Percentiles rank a stretch among this genome's conserved stretches.
phyloP scores from a whole-genome alignment of 1,140 invertebrate genomes.

The Arctopsyche grandis region DNA sequence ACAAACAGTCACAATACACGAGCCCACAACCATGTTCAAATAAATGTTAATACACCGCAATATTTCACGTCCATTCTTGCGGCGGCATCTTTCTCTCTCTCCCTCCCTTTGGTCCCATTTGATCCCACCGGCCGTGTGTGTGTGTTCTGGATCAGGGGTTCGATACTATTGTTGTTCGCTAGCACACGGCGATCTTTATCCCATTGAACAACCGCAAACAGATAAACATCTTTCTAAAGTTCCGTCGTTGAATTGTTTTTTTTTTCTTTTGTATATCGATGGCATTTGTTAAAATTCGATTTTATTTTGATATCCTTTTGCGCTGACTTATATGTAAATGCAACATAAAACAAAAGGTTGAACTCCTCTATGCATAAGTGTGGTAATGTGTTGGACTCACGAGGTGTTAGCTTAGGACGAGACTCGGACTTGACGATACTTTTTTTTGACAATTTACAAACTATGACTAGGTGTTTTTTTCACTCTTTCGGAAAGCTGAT shows the following conservation, averaged over 20 bases:
- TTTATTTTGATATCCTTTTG: background rate
- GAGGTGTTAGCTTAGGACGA: background rate
- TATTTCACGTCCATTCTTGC: conserved; percentile 53
- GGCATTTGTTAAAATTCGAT: background rate
- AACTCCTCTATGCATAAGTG: background rate
- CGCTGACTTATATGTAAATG: background rate
- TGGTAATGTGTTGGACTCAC: background rate
- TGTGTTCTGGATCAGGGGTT: conserved; percentile 28
- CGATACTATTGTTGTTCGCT: conserved; percentile 21
- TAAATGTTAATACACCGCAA: conserved; percentile 54
- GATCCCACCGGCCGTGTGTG: too few species aligned
- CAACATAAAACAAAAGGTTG: background rate
- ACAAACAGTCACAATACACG: conserved; percentile 52
- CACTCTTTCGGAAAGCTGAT: too few species aligned
- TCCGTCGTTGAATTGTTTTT: background rate
- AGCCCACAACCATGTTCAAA: conserved; percentile 51
- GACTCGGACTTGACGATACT: background rate
- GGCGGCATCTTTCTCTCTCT: conserved; percentile 44
- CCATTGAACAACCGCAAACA: background rate
- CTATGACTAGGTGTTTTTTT: too few species aligned
- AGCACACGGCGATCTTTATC: background rate
- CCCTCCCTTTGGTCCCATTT: too few species aligned
- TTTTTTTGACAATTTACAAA: too few species aligned
- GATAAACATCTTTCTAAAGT: conserved; percentile 2
- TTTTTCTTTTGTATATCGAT: background rate